Base-by-base conservation (phyloP, 2,797 vertebrate genomes). In the Emys orbicularis region DNA sequence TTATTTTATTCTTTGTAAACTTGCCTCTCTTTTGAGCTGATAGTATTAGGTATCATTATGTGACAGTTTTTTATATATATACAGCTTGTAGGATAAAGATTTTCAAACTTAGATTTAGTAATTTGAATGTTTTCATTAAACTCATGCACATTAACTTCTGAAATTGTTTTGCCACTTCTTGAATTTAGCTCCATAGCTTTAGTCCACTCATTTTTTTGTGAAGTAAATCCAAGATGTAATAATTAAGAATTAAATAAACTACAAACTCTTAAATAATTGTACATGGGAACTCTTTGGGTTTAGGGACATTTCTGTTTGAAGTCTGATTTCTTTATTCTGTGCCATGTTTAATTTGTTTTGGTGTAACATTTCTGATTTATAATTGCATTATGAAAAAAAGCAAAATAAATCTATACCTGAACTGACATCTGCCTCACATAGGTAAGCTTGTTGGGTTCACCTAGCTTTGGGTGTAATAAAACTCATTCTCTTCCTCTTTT, bases 331-430 rank as follows among this genome's bases (percentile, higher is more conserved):
- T 92, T 94, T 93, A 84, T 44, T 44, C 52, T 84, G 79, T 87
- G 81, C 68, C 47, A 87, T 80, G n/a, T 89, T 94, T 90, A 89
- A 65, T 97, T 96, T 82, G 94, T 50, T 94, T 97, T 96, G 68
- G 50, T 72, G 37, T 88, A 91, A 97, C 90, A 96, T 57, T 96
- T 95, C 93, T 95, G 74, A 89, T 96, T 97, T 95, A 76, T 94
- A 94, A 96, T 96, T 97, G 87, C 56, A 96, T 97, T 97, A 87
- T 93, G 76, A 92, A 96, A 95, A 52, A 96, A 59, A 95, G 44
- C 83, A 93, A 96, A 92, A 87, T 76, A 92, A 95, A 79, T 77
- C 52, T 87, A 95, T 96, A 86, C 97, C 96, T 96, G 88, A 96
- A 90, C 87, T 97, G 95, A 91, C 85, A 96, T 86, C 65, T 96